Evolutionary conservation across 23 tunicate species (phyloP), one percentile per base, ranked within the genome.

Genomic region (Ascidia mentula): DNA sequence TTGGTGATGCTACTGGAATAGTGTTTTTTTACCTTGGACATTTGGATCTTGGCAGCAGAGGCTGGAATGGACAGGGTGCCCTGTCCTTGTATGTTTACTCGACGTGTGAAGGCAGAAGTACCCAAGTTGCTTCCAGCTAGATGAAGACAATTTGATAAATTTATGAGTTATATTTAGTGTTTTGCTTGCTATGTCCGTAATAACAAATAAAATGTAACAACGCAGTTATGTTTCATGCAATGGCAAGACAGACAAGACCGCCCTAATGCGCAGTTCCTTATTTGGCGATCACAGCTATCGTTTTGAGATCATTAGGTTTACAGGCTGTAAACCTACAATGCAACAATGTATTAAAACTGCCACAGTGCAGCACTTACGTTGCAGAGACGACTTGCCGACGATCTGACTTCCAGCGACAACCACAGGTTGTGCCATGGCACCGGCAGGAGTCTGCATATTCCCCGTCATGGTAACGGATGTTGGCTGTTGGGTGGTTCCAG

Each of bases 41-140:
- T 46, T 76, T 77, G 78, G n/a, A 78, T 71, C 73, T 85, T 85
- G 37, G 89, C 26, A 22, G 38, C 46, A 12, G 39, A 38, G 37
- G 78, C 38, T 4, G 39, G 78, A 5, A 74, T 36, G 45, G 45
- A 35, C 8, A 77, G 30, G 7, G 84, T 46, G 18, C 85, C 81
- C 74, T 53, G 88, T 12, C 46, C 73, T 37, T 78, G 40, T n/a
- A 74, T 85, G 46, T 74, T 79, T 37, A 38, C 65, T 20, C 84
- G 78, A 17, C 91, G 81, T 7, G 86, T 28, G 24, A 87, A 74
- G 6, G 79, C 72, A 12, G 87, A 61, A 38, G 82, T 82, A 42
- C 82, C 90, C 33, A 90, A 77, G 36, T 84, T 84, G 81, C 74
- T 84, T 34, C 80, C 86, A 78, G 81, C 46, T n/a, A n/a, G n/a